Percentiles rank a stretch among this genome's conserved stretches.
Conservation (phyloP, 2,797 vertebrate genomes). For the Clarias fuscus region DNA sequence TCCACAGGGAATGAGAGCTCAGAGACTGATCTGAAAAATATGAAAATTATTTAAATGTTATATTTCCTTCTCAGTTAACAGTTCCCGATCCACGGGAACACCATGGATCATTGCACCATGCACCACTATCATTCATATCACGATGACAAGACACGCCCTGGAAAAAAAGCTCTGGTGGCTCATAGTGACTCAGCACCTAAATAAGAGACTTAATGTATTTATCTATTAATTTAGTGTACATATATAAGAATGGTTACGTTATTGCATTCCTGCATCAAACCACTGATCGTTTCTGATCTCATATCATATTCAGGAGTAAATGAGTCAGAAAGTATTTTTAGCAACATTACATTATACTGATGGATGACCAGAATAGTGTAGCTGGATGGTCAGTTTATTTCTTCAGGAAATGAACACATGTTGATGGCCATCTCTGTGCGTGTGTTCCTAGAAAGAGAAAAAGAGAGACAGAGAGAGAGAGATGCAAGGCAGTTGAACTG, state of each 20-base stretch:
- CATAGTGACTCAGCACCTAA: background rate
- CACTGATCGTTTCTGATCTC: background rate
- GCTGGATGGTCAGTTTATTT: background rate
- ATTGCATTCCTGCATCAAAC: background rate
- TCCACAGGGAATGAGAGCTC: background rate
- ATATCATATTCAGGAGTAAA: background rate
- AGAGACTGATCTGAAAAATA: background rate
- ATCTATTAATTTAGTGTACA: background rate
- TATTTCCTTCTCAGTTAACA: background rate
- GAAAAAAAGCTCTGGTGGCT: background rate
- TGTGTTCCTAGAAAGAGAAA: background rate
- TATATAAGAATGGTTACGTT: background rate
- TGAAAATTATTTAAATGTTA: background rate
- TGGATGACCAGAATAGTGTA: background rate
- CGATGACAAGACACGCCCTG: background rate
- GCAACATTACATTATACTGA: background rate
- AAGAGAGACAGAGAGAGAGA: background rate
- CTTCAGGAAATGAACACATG: constrained; percentile 33
- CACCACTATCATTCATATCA: background rate
- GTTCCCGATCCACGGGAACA: background rate
- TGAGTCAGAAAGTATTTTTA: constrained; percentile 5
- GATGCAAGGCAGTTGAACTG: background rate
- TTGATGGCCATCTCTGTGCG: constrained; percentile 17
- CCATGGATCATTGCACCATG: background rate
- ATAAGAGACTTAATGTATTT: background rate